Evolutionary conservation across 2,888 invertebrate species (phyloP), one percentile per base, ranked within the genome.

Genomic region (Eledone cirrhosa): DNA sequence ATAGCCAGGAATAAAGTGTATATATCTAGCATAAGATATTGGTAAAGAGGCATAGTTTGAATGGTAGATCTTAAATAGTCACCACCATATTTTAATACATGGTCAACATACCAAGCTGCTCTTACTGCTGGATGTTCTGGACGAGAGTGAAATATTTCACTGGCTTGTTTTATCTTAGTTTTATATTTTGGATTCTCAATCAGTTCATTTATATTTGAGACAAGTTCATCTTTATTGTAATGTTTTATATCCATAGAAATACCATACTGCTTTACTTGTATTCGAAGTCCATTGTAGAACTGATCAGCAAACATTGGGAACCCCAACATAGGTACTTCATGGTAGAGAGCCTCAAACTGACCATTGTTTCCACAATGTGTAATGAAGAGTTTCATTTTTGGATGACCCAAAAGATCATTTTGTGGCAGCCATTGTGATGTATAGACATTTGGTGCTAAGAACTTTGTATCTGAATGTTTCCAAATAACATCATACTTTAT

Each of bases 31-130:
- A 83, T 79, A 27, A 82, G 77, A 78, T 83, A 86, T 48, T 85
- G 82, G 63, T 85, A 85, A 83, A 83, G 82, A 11, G 85, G 83
- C 80, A 86, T 80, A 69, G 83, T 80, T 59, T 81, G 78, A 5
- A 80, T 81, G 31, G 81, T 24, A 2, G 87, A 83, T n/a, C 82
- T 80, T 67, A 87, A 78, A 76, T 86, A 84, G 19, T 77, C 79
- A 4, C 84, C 84, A 16, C 87, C 87, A 82, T 83, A 83, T 80
- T 83, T 81, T 16, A 87, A 80, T 65, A 87, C 82, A 77, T 86
- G 85, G 77, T 87, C 86, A 22, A 87, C 80, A 85, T 86, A 86
- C 69, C 79, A 85, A 7, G 83, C 84, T 13, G 85, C 85, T 67
- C 84, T 81, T 59, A 85, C 80, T 29, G 74, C 59, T 7, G 87